Evolutionary conservation across 1,140 invertebrate species (phyloP).

Genomic region (Chironomus striatipennis): DNA sequence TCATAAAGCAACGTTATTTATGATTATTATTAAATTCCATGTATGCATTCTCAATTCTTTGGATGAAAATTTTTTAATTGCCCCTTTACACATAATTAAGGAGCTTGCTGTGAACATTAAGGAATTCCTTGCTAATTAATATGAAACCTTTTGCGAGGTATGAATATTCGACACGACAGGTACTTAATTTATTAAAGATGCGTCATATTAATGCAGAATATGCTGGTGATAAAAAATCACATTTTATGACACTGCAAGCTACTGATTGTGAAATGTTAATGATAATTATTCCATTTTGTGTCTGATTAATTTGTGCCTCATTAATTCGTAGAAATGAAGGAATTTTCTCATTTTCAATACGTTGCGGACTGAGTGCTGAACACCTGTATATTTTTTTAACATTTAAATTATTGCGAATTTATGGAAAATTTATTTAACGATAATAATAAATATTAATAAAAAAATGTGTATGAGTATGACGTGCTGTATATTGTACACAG

Average conservation of each 20-base stretch:
- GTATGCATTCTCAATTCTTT: too few species aligned
- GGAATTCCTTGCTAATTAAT: constrained; percentile 9
- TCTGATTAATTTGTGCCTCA: neutral
- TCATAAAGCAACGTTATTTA: neutral
- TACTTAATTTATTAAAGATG: neutral
- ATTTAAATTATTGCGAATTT: too few species aligned
- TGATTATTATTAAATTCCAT: constrained; percentile 6
- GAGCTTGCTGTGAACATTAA: neutral
- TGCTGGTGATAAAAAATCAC: neutral
- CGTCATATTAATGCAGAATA: neutral
- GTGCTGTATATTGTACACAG: neutral
- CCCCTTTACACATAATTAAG: neutral
- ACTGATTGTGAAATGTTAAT: neutral
- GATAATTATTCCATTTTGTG: neutral
- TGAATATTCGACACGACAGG: neutral
- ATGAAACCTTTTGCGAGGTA: neutral
- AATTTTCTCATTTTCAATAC: neutral
- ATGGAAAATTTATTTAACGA: too few species aligned
- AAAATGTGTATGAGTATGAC: neutral
- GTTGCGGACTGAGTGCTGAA: neutral
- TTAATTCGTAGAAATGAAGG: neutral
- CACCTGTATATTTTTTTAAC: neutral
- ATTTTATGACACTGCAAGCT: constrained; percentile 1
- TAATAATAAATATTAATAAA: neutral
- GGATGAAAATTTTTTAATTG: neutral